Base-by-base conservation (phyloP, 2,113 vertebrate species). In the Euleptes europaea region DNA sequence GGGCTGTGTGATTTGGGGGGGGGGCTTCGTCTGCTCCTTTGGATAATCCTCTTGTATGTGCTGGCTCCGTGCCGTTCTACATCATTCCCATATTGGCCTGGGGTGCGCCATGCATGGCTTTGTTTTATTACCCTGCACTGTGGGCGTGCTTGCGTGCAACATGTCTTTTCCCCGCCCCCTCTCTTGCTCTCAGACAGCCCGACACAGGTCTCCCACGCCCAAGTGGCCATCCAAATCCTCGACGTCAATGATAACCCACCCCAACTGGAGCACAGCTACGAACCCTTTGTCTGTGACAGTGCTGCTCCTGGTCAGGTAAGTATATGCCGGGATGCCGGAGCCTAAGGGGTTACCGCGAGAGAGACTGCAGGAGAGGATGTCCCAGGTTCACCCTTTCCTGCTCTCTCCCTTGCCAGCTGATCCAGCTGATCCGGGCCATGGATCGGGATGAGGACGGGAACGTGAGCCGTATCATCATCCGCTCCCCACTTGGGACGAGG, bases 221-320 rank as follows among this genome's bases (percentile, higher is more conserved):
- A 97, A 83, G 96, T 98, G 80, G 94, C 97, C 77, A 90, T 98
- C 88, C 97, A 97, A 91, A 98, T 97, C 0, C 92, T 98, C 84
- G 98, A 98, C 85, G 91, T 98, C 82, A 98, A 98, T 21, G 98
- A 98, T 95, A 98, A 98, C 8, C 95, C 97, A 3, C 98, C 98
- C 0, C 97, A 97, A 88, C 93, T 98, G 92, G 97, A 98, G 57
- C 93, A 97, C 31, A 95, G 96, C 71, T 98, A 98, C 66, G 96
- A 96, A 31, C 97, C 97, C 1, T 97, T 97, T 63, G 93, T 98
- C 91, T 98, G 98, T 70, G 98, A 98, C 91, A 97, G 97, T 0
- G 95, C 97, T 12, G 85, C 93, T 70, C 90, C 95, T 0, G 97
- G 97, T 84, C 97, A 98, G 96, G 97, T 98, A 88, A 95, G 96